Percentiles rank a stretch among this genome's conserved stretches.
Evolutionary conservation across 2,797 vertebrate genomes (phyloP).

Genomic region (Meriones psammophilus): DNA sequence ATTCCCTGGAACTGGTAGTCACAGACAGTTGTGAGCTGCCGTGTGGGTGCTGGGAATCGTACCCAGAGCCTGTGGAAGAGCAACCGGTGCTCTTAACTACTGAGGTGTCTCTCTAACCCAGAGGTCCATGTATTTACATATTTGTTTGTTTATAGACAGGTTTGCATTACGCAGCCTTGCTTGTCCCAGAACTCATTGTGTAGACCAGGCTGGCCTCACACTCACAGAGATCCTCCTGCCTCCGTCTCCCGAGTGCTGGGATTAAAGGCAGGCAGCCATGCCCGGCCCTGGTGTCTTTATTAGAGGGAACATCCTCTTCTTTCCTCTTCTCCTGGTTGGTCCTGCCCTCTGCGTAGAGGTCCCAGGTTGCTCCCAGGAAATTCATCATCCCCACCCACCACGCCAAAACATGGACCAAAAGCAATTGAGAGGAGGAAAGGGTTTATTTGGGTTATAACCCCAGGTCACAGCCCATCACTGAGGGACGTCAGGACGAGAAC

Average conservation of each 20-base stretch:
- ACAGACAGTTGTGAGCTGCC: not conserved
- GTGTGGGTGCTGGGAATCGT: not conserved
- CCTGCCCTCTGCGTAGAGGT: not conserved
- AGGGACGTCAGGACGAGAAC: not conserved
- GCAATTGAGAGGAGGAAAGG: not conserved
- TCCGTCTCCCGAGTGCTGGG: not conserved
- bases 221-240: not conserved
- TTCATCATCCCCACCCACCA: not conserved
- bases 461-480: not conserved
- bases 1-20: not conserved
- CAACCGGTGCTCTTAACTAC: not conserved
- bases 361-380: conserved; percentile 20
- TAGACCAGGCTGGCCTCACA: not conserved
- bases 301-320: not conserved
- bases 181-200: not conserved
- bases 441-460: not conserved
- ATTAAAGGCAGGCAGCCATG: not conserved
- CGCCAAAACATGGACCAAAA: not conserved
- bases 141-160: not conserved
- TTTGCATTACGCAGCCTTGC: not conserved
- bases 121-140: not conserved
- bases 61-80: no score
- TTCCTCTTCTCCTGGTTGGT: not conserved
- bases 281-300: not conserved
- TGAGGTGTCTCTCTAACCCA: not conserved